These are phyloP conservation scores for Hermetia illucens DNA, from an alignment of 1,140 invertebrate genomes.

Conservation along the genomic window DNA sequence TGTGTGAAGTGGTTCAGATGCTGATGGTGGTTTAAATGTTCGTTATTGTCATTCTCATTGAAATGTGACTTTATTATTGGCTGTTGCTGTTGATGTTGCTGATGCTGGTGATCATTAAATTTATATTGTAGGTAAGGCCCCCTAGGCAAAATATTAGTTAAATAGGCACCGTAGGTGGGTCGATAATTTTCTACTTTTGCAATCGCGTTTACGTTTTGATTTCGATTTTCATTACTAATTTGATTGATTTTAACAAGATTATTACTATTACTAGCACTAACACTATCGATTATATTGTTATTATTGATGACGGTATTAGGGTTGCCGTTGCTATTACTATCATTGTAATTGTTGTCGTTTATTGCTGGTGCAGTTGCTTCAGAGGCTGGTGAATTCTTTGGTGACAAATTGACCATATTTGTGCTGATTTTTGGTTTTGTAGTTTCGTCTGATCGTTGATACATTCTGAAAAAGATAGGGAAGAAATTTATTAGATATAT, in stretches of 20 bases:
- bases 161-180: slow-evolving; percentile 7
- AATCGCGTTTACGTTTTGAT: no score
- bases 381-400: no score
- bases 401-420: no score
- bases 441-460: no score
- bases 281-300: background rate
- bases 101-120: slow-evolving; percentile 2
- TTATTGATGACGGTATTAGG: background rate
- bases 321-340: background rate
- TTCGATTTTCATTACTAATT: no score
- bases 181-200: slow-evolving; percentile 4
- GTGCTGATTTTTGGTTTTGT: no score
- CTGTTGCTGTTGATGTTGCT: background rate
- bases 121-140: slow-evolving; percentile 9
- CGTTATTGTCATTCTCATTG: background rate
- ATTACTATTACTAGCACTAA: background rate
- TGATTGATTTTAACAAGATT: no score
- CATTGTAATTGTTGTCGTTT: background rate
- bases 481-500: no score
- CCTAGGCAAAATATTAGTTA: slow-evolving; percentile 4
- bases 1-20: no score
- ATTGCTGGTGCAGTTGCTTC: no score
- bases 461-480: no score
- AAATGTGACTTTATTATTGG: background rate
- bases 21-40: no score